phyloP scores from a whole-genome alignment of 2,888 invertebrate species.

The Polydesmus complanatus region DNA sequence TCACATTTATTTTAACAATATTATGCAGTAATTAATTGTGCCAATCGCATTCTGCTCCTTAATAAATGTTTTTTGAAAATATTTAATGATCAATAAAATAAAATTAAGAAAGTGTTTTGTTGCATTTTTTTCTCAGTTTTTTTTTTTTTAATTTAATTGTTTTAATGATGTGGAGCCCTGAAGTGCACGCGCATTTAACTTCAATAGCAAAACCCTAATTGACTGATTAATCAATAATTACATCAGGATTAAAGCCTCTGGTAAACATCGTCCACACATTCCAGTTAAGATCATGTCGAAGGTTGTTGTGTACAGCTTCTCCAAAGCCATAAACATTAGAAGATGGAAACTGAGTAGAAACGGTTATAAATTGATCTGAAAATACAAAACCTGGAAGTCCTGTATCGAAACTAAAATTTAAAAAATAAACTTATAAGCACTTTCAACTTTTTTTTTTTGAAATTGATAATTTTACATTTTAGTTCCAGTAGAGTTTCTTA shows the following conservation, averaged over 20 bases:
- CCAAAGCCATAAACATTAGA: slow-evolving; percentile 57
- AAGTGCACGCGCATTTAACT: too few species aligned
- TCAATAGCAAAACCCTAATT: too few species aligned
- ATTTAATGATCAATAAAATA: background rate
- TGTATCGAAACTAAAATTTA: slow-evolving; percentile 44
- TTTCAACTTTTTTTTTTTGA: background rate
- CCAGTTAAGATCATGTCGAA: slow-evolving; percentile 39
- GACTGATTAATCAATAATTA: too few species aligned
- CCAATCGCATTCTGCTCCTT: too few species aligned
- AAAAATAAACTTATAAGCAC: too few species aligned
- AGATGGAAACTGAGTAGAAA: slow-evolving; percentile 47
- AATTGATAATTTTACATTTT: slow-evolving; percentile 19
- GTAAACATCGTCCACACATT: slow-evolving; percentile 14
- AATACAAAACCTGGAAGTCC: slow-evolving; percentile 52
- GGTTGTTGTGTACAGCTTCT: slow-evolving; percentile 44
- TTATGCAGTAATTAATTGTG: too few species aligned
- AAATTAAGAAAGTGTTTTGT: background rate
- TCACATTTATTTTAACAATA: too few species aligned
- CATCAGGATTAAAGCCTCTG: slow-evolving; percentile 3
- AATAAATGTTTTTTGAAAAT: background rate
- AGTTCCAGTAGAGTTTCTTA: slow-evolving; percentile 21
- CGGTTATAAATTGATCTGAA: slow-evolving; percentile 59
- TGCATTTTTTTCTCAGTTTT: background rate
- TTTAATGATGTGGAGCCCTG: too few species aligned
- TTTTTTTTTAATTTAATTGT: background rate